Percentiles rank a stretch among this genome's conserved stretches.
phyloP scores from a whole-genome alignment of 2,113 vertebrate genomes.

The Saimiri boliviensis region DNA sequence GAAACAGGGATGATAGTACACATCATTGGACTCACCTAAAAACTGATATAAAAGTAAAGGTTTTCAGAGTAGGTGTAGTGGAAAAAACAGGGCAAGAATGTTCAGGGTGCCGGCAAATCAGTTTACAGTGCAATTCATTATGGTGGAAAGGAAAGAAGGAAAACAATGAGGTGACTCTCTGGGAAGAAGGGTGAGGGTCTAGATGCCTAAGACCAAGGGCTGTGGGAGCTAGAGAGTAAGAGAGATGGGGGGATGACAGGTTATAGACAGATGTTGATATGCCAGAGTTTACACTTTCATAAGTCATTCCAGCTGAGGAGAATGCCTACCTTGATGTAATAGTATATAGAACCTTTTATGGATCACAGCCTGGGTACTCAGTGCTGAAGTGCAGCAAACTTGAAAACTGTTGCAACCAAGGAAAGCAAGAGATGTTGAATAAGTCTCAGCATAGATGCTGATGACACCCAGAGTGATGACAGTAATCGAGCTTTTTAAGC shows the following conservation, averaged over 20 bases:
- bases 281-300: not conserved
- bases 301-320: not conserved
- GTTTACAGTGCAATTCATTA: not conserved
- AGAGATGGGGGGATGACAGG: not conserved
- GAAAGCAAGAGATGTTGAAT: not conserved
- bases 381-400: not conserved
- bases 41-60: not conserved
- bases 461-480: not conserved
- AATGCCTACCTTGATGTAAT: not conserved
- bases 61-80: not conserved
- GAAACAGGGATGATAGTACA: not conserved
- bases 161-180: not conserved
- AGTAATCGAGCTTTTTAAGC: not conserved
- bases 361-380: not conserved
- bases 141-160: not conserved
- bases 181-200: not conserved
- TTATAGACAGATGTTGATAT: not conserved
- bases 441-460: not conserved
- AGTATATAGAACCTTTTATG: not conserved
- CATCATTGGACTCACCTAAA: not conserved
- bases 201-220: not conserved
- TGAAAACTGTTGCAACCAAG: not conserved
- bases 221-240: not conserved
- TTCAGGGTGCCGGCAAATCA: not conserved
- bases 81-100: not conserved